Percentiles rank a stretch among this genome's conserved stretches.
Conservation (phyloP, 2,113 vertebrate genomes). For the Fulica atra region DNA sequence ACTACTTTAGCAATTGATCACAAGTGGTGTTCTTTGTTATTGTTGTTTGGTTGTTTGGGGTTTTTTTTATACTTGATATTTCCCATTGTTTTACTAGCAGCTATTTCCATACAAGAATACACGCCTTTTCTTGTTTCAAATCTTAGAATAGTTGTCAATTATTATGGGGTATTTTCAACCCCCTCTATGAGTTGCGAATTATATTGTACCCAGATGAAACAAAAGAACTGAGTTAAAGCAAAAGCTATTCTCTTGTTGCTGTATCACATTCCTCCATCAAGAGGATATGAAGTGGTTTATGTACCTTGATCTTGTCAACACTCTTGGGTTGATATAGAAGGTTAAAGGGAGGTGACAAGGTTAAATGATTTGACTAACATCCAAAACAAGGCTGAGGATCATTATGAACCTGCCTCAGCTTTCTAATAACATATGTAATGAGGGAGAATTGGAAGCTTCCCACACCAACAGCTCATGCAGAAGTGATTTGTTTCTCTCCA, state of each 20-base stretch:
- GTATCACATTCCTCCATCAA: conserved; percentile 1
- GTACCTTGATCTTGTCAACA: neutral
- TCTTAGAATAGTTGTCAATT: neutral
- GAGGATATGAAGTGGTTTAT: conserved; percentile 21
- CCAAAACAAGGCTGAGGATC: conserved; percentile 27
- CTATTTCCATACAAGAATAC: neutral
- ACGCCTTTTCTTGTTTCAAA: neutral
- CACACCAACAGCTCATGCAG: conserved; percentile 8
- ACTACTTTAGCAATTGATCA: neutral
- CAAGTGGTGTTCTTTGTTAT: neutral
- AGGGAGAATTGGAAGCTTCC: conserved; percentile 22
- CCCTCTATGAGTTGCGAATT: accelerated
- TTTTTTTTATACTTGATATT: neutral
- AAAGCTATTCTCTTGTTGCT: neutral
- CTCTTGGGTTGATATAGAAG: conserved; percentile 9
- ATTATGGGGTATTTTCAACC: neutral
- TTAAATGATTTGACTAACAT: conserved; percentile 68
- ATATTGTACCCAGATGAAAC: neutral
- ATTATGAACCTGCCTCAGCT: conserved; percentile 26
- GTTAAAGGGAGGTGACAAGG: conserved; percentile 56
- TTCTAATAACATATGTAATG: conserved; percentile 46
- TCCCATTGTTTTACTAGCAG: neutral
- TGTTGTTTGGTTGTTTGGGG: neutral
- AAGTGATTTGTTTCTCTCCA: conserved; percentile 62
- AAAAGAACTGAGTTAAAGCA: neutral